Evolutionary conservation across 2,113 vertebrate species (phyloP).

Genomic region (Balaenoptera acutorostrata): DNA sequence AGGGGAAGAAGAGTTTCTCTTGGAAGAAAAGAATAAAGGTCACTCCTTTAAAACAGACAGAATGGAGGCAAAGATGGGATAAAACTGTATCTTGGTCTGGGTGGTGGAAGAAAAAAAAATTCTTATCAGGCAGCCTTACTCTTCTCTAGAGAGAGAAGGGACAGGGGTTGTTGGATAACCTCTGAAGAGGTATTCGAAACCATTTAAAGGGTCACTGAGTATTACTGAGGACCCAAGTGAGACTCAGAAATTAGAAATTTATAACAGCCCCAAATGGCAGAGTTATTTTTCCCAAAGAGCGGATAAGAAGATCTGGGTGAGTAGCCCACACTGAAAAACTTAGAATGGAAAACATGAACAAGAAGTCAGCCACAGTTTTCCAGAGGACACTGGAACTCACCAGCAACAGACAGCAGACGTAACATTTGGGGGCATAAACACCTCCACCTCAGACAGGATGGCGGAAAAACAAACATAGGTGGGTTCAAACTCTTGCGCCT

Average conservation of each 20-base stretch:
- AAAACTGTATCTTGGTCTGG: background rate
- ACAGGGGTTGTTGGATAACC: background rate
- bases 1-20: background rate
- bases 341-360: background rate
- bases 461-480: background rate
- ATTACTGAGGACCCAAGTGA: background rate
- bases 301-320: background rate
- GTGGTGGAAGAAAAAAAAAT: background rate
- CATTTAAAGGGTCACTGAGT: background rate
- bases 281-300: background rate
- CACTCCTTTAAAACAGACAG: background rate
- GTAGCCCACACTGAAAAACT: background rate
- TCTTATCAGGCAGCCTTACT: background rate
- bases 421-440: background rate
- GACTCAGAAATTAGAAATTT: background rate
- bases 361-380: background rate
- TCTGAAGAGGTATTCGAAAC: background rate
- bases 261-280: background rate
- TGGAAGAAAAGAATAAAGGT: background rate
- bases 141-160: background rate
- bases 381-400: background rate
- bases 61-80: background rate
- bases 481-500: background rate
- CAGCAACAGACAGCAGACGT: background rate
- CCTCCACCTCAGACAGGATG: background rate